phyloP scores from a whole-genome alignment of 2,888 invertebrate genomes.

The Tetragnatha montana region DNA sequence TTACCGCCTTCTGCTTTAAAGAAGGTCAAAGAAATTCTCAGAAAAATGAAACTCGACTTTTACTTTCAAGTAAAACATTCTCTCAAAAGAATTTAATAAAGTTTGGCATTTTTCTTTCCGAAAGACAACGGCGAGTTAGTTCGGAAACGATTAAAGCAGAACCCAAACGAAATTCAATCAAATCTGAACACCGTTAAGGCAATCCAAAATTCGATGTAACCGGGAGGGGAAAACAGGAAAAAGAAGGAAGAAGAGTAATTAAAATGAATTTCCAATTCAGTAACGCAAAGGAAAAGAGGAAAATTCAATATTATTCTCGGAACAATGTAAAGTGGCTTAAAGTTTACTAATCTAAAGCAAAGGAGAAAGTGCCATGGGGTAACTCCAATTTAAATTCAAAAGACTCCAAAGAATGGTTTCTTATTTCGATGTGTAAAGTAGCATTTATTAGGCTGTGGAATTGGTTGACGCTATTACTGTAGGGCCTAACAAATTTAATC shows the following conservation, averaged over 20 bases:
- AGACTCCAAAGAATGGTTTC: neutral
- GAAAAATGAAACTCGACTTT: slow-evolving; percentile 10
- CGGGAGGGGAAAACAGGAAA: slow-evolving; percentile 8
- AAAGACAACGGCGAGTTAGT: slow-evolving; percentile 6
- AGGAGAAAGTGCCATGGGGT: neutral
- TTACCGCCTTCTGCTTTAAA: slow-evolving; percentile 14
- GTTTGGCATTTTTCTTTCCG: slow-evolving; percentile 33
- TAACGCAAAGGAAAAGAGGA: neutral
- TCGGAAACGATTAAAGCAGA: slow-evolving; percentile 38
- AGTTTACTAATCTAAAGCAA: neutral
- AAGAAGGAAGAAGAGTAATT: slow-evolving; percentile 46
- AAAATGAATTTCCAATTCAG: slow-evolving; percentile 59
- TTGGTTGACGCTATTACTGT: neutral
- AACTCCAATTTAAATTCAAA: neutral
- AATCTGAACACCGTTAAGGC: slow-evolving; percentile 31
- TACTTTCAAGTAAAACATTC: slow-evolving; percentile 32
- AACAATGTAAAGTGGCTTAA: neutral
- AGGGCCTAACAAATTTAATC: neutral
- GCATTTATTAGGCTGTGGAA: neutral
- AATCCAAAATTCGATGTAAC: slow-evolving; percentile 42
- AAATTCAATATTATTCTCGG: slow-evolving; percentile 9
- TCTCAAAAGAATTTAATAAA: slow-evolving; percentile 37
- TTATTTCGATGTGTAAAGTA: neutral
- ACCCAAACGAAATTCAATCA: slow-evolving; percentile 49
- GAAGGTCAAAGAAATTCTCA: neutral